Percentiles rank a stretch among this genome's conserved stretches.
Conservation (phyloP, 2,888 invertebrate species). For the Aleiodes alternator region DNA sequence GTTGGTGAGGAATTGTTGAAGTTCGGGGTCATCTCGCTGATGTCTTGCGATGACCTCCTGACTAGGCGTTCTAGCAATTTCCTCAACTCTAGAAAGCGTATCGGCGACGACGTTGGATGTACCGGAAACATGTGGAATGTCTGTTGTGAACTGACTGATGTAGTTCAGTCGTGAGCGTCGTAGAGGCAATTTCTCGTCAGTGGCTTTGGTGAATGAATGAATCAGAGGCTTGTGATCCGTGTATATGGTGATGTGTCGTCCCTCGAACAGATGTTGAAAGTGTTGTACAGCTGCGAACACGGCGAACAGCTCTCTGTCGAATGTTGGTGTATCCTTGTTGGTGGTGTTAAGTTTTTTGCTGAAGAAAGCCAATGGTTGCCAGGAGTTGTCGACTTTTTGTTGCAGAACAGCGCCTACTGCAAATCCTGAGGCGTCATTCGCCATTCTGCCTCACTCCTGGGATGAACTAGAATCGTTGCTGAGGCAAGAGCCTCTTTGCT, state of each 20-base stretch:
- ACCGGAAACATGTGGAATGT: conserved; percentile 18
- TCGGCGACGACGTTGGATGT: conserved; percentile 25
- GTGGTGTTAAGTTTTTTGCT: background rate
- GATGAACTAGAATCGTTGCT: conserved; percentile 10
- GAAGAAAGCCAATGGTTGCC: conserved; percentile 18
- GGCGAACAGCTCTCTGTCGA: conserved; percentile 50
- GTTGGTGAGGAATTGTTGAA: background rate
- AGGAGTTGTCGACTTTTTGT: background rate
- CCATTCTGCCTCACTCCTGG: conserved; percentile 23
- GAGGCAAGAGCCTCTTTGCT: background rate
- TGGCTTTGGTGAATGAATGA: conserved; percentile 26
- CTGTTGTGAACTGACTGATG: conserved; percentile 6
- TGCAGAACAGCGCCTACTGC: conserved; percentile 36
- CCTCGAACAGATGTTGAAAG: conserved; percentile 39
- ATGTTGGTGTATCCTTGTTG: conserved; percentile 43
- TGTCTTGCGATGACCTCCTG: background rate
- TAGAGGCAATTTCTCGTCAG: background rate
- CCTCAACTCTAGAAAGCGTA: background rate
- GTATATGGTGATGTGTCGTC: conserved; percentile 18
- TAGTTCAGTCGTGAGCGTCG: background rate
- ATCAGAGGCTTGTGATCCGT: conserved; percentile 45
- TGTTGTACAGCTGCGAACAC: conserved; percentile 34
- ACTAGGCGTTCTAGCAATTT: no score
- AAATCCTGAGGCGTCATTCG: conserved; percentile 8
- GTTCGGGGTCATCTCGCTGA: background rate